These are phyloP conservation scores for Apamea monoglypha DNA, from an alignment of 2,888 invertebrate genomes.

Conservation along the genomic window DNA sequence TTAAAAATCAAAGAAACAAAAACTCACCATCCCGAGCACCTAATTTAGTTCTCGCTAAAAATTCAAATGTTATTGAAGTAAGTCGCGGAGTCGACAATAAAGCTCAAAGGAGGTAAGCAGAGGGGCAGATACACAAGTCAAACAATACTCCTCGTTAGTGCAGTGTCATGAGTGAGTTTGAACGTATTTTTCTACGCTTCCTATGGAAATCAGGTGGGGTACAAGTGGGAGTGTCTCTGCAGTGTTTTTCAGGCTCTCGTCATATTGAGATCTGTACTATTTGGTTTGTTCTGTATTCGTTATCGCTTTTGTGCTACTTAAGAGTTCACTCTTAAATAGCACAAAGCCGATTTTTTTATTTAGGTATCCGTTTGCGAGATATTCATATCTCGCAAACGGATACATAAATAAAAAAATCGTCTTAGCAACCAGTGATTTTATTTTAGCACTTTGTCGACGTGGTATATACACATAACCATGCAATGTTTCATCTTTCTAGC, in stretches of 20 bases:
- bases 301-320: background rate
- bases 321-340: too few species aligned
- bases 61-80: constrained; percentile 53
- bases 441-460: too few species aligned
- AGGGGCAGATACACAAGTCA: constrained; percentile 50
- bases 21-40: background rate
- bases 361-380: too few species aligned
- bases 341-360: too few species aligned
- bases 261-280: background rate
- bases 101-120: constrained; percentile 42
- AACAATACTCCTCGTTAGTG: constrained; percentile 60
- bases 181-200: constrained; percentile 59
- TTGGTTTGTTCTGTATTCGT: background rate
- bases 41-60: constrained; percentile 36
- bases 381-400: too few species aligned
- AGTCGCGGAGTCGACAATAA: constrained; percentile 37
- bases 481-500: too few species aligned
- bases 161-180: constrained; percentile 54
- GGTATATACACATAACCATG: too few species aligned
- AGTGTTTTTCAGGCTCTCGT: background rate
- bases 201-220: constrained; percentile 52
- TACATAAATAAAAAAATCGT: too few species aligned
- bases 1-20: constrained; percentile 28
- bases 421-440: too few species aligned
- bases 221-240: background rate